phyloP scores from a whole-genome alignment of 2,113 vertebrate species.

The Platysternon megacephalum region DNA sequence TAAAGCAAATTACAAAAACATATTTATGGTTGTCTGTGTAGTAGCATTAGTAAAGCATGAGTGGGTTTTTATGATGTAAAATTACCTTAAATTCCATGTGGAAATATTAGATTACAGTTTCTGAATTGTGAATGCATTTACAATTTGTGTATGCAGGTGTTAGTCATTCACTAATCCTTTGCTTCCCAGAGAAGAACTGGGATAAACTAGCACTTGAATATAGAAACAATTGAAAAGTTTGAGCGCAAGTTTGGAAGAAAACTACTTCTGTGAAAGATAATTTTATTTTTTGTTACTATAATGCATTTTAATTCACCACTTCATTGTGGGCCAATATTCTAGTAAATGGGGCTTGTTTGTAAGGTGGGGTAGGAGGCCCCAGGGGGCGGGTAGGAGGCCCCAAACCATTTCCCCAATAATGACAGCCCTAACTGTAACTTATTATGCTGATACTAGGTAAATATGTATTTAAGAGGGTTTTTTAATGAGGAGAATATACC shows the following conservation, averaged over 20 bases:
- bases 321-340: no score
- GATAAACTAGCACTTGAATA: neutral
- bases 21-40: neutral
- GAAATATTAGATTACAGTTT: neutral
- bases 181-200: neutral
- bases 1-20: neutral
- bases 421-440: neutral
- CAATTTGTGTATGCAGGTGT: accelerated
- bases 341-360: no score
- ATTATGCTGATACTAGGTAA: neutral
- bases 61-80: neutral
- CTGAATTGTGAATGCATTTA: neutral
- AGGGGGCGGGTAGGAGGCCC: no score
- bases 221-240: neutral
- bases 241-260: neutral
- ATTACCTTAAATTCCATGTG: neutral
- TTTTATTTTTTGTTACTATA: neutral
- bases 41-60: neutral
- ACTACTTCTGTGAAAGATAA: neutral
- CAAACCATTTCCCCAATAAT: neutral
- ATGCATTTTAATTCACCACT: neutral
- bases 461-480: neutral
- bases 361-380: no score
- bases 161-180: neutral
- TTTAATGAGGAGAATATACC: no score